Conservation (phyloP, 2,888 invertebrate species). For the Phaonia tiefii region DNA sequence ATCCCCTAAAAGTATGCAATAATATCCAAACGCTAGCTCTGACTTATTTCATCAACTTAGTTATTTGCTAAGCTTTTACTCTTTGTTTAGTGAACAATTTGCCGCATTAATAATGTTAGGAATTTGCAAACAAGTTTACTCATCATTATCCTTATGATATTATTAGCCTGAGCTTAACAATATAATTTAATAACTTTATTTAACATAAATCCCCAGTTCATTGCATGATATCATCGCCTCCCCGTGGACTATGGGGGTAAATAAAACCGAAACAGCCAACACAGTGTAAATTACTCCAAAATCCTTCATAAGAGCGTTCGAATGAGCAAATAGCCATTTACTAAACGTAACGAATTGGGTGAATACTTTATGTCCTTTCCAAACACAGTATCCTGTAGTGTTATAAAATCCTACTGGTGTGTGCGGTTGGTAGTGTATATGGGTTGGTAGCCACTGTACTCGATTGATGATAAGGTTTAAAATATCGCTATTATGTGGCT, state of each 20-base stretch:
- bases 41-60: not conserved
- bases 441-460: not conserved
- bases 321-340: slow-evolving; percentile 11
- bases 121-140: slow-evolving; percentile 1
- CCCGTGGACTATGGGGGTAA: too few relatives aligned
- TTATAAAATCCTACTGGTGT: not conserved
- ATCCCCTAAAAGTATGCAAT: slow-evolving; percentile 2
- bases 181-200: slow-evolving; percentile 21
- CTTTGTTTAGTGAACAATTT: not conserved
- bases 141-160: not conserved
- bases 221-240: not conserved
- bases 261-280: not conserved
- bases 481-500: slow-evolving; percentile 29
- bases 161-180: slow-evolving; percentile 17
- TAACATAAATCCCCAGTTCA: not conserved
- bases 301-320: not conserved
- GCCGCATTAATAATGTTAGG: slow-evolving; percentile 1
- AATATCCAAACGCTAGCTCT: not conserved
- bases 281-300: slow-evolving; percentile 20
- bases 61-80: not conserved
- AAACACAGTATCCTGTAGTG: not conserved
- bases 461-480: slow-evolving; percentile 40
- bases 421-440: not conserved
- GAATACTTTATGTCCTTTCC: not conserved
- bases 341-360: not conserved